A percentile compares a stretch with the other conserved stretches of the same genome.
phyloP scores from a whole-genome alignment of 1,140 invertebrate species.

The Drosophila bifasciata region DNA sequence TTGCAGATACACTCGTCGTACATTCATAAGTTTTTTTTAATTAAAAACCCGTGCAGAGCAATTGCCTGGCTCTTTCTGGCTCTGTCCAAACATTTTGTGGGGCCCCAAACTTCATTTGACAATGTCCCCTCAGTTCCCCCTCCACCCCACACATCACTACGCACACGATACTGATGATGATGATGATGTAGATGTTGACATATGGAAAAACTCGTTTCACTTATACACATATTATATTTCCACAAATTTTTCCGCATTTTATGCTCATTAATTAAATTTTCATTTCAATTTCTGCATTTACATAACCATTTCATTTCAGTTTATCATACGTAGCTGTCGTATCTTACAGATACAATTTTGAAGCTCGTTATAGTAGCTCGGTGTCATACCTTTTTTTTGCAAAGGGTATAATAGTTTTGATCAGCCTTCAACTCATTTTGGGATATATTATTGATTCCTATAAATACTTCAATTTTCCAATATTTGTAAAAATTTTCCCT shows the following conservation, averaged over 20 bases:
- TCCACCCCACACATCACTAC: neutral
- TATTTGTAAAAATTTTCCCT: too few species aligned
- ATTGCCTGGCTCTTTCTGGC: neutral
- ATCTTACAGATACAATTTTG: constrained; percentile 4
- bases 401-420: too few species aligned
- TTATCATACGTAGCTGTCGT: constrained; percentile 8
- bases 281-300: constrained; percentile 75
- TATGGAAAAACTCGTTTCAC: constrained; percentile 73
- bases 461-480: too few species aligned
- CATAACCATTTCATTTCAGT: constrained; percentile 68
- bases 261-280: constrained; percentile 81
- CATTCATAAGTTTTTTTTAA: constrained; percentile 16
- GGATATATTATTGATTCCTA: too few species aligned
- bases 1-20: constrained; percentile 44
- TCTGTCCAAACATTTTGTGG: constrained; percentile 48
- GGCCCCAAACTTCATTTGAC: constrained; percentile 4
- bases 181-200: constrained; percentile 8
- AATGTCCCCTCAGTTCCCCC: neutral
- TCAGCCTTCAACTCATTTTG: too few species aligned
- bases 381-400: constrained; percentile 3
- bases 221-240: constrained; percentile 67
- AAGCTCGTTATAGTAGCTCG: constrained; percentile 5
- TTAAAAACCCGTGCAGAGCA: too few species aligned
- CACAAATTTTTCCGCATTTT: constrained; percentile 75
- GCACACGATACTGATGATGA: neutral